Conservation (phyloP, 2,888 invertebrate genomes). For the Melieria crassipennis region DNA sequence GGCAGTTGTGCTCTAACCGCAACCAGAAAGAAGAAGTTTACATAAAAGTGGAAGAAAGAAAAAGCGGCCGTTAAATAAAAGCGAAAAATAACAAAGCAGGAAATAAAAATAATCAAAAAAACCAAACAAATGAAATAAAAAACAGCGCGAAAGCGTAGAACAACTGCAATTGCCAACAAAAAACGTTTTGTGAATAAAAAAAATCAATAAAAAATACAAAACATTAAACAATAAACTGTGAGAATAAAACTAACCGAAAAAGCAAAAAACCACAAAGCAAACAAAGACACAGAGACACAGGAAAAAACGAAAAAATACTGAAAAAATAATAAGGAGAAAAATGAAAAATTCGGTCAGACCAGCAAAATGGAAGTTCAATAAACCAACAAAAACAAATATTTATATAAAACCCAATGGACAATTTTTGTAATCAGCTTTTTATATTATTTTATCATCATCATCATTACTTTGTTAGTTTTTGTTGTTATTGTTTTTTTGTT, state of each 20-base stretch:
- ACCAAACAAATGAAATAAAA: not conserved
- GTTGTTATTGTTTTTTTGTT: too few species aligned
- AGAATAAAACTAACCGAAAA: slow-evolving; percentile 8
- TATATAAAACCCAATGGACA: not conserved
- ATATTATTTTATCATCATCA: too few species aligned
- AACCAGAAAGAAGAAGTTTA: not conserved
- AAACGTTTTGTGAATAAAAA: slow-evolving; percentile 13
- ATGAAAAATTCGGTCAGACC: not conserved
- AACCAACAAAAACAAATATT: not conserved
- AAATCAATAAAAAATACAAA: slow-evolving; percentile 15
- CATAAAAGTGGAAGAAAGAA: slow-evolving; percentile 6
- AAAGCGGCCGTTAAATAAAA: slow-evolving; percentile 12
- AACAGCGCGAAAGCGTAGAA: not conserved
- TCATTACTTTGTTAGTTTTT: too few species aligned
- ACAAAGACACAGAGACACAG: not conserved
- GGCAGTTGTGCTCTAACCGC: slow-evolving; percentile 22
- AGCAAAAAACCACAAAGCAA: slow-evolving; percentile 10
- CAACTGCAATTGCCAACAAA: slow-evolving; percentile 3
- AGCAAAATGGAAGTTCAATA: slow-evolving; percentile 1
- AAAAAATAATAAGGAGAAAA: not conserved
- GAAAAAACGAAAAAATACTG: not conserved
- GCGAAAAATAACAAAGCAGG: slow-evolving; percentile 9
- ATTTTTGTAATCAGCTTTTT: too few species aligned
- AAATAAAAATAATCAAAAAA: slow-evolving; percentile 9
- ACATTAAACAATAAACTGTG: not conserved